Percentiles rank a stretch among this genome's conserved stretches.
Evolutionary conservation across 2,888 invertebrate species (phyloP).

Genomic region (Dastarcus helophoroides): DNA sequence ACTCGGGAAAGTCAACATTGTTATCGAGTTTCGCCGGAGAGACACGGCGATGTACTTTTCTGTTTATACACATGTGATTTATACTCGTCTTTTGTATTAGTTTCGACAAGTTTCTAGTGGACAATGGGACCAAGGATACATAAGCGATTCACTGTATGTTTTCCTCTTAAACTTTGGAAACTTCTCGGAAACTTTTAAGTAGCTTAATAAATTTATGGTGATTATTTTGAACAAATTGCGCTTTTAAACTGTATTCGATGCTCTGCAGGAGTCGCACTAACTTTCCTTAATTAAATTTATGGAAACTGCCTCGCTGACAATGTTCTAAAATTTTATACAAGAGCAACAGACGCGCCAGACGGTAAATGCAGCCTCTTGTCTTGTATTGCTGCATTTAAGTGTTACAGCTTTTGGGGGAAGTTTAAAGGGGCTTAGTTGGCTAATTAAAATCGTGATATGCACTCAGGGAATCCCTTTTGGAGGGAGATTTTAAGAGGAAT

Average conservation of each 20-base stretch:
- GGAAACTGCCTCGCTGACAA: background rate
- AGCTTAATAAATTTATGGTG: slow-evolving; percentile 1
- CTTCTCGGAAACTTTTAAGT: background rate
- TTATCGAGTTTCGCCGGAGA: background rate
- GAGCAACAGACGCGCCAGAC: too few species aligned
- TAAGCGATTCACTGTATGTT: slow-evolving; percentile 1
- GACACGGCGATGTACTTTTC: background rate
- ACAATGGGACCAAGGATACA: background rate
- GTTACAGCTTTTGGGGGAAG: too few species aligned
- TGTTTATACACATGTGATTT: slow-evolving; percentile 1
- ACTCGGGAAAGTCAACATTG: slow-evolving; percentile 1
- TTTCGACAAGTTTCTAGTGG: slow-evolving; percentile 1
- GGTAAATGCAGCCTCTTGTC: too few species aligned
- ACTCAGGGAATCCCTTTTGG: too few species aligned
- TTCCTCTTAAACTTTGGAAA: slow-evolving; percentile 1
- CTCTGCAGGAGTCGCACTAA: background rate
- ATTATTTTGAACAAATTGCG: background rate
- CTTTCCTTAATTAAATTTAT: background rate
- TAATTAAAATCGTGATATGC: too few species aligned
- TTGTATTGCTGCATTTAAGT: too few species aligned
- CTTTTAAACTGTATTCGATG: background rate
- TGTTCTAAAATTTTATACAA: background rate
- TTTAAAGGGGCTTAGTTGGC: too few species aligned
- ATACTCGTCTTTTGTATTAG: slow-evolving; percentile 1
- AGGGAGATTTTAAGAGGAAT: too few species aligned